Evolutionary conservation across 2,113 vertebrate species (phyloP).

Genomic region (Axis porcinus): DNA sequence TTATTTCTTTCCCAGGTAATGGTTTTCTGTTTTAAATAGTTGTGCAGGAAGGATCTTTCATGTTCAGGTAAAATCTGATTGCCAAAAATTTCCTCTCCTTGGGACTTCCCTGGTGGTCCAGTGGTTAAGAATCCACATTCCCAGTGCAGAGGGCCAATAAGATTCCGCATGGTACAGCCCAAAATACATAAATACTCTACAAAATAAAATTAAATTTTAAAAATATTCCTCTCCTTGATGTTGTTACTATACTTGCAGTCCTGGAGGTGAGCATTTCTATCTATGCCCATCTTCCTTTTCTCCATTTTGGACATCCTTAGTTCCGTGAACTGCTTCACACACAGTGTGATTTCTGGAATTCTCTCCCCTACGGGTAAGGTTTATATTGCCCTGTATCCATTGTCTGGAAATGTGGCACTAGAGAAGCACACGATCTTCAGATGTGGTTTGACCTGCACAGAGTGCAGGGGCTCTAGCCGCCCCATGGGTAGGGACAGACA

Average conservation of each 20-base stretch:
- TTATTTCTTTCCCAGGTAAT: background rate
- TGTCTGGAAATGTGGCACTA: background rate
- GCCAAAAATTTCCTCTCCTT: background rate
- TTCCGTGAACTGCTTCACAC: background rate
- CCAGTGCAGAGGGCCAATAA: background rate
- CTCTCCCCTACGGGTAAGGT: background rate
- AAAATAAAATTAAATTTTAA: background rate
- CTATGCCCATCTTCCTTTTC: background rate
- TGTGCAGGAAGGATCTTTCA: background rate
- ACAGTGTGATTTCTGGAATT: background rate
- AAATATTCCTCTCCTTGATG: background rate
- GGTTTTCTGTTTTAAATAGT: background rate
- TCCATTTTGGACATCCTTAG: background rate
- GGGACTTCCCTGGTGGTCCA: background rate
- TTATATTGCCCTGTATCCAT: background rate
- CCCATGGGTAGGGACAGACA: background rate
- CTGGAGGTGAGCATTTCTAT: background rate
- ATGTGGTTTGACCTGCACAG: background rate
- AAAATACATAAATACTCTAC: background rate
- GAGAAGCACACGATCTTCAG: background rate
- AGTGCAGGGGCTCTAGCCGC: too few relatives aligned
- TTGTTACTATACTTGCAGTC: background rate
- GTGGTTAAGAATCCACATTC: background rate
- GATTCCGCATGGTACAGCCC: accelerated
- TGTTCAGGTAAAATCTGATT: background rate